Conservation (phyloP, 2,888 invertebrate species). For the Antitype chi region DNA sequence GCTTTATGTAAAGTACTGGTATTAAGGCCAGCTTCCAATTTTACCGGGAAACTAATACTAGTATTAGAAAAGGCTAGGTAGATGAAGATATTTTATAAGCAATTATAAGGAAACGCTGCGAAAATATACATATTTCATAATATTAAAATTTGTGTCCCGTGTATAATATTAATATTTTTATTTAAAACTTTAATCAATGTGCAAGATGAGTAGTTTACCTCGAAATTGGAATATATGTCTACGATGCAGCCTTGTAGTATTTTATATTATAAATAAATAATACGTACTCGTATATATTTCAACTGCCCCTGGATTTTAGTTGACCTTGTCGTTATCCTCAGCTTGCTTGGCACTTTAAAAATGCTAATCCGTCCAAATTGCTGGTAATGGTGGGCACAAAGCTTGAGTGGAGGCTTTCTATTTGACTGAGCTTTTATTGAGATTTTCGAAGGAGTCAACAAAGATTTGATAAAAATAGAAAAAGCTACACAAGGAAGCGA, state of each 20-base stretch:
- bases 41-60: background rate
- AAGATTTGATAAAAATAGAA: background rate
- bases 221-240: slow-evolving; percentile 20
- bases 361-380: slow-evolving; percentile 5
- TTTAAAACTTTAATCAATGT: slow-evolving; percentile 17
- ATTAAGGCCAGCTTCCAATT: background rate
- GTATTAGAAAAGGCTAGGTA: background rate
- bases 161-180: slow-evolving; percentile 10
- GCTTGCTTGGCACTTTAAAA: background rate
- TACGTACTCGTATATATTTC: slow-evolving; percentile 19
- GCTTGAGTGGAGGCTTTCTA: background rate
- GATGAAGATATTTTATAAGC: background rate
- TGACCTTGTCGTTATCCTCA: slow-evolving; percentile 13
- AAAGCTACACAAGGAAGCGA: too few species aligned
- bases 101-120: slow-evolving; percentile 1
- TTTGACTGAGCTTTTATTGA: background rate
- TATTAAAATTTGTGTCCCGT: background rate
- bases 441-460: background rate
- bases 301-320: slow-evolving; percentile 4
- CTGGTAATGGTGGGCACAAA: background rate
- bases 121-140: background rate
- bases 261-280: background rate
- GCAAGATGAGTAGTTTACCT: slow-evolving; percentile 42
- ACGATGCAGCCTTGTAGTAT: slow-evolving; percentile 33
- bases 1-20: background rate